Conservation (phyloP, 2,888 invertebrate genomes). For the Nephrotoma flavescens region DNA sequence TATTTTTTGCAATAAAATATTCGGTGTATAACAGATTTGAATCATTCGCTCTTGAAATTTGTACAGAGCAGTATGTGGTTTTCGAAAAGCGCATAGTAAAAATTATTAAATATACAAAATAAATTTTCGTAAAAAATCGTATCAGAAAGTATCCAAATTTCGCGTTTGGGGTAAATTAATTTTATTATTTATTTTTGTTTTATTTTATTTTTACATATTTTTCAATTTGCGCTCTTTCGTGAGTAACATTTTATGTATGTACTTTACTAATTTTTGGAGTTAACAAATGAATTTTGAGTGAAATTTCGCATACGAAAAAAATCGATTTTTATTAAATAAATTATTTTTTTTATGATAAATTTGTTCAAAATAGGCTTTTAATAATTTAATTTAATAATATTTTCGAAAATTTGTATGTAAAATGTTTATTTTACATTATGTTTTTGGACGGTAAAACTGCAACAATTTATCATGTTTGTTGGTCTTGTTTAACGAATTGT, state of each 20-base stretch:
- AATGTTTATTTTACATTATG: background rate
- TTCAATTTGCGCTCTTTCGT: background rate
- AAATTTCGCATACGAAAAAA: background rate
- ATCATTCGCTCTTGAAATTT: background rate
- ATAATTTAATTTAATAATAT: background rate
- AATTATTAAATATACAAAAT: background rate
- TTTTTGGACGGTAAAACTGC: background rate
- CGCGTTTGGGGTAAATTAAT: background rate
- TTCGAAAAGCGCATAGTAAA: background rate
- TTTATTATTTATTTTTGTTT: background rate
- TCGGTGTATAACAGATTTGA: background rate
- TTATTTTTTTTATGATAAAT: background rate
- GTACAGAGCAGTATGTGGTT: background rate
- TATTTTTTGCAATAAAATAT: background rate
- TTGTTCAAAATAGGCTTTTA: background rate
- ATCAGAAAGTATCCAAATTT: background rate
- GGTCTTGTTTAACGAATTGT: background rate
- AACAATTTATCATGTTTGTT: background rate
- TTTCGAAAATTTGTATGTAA: background rate
- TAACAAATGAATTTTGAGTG: background rate
- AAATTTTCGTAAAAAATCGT: background rate
- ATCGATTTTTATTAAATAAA: background rate
- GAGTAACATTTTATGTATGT: background rate
- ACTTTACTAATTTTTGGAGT: background rate
- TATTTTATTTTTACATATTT: background rate